phyloP scores from a whole-genome alignment of 2,113 vertebrate species.

The Pterophyllum scalare region DNA sequence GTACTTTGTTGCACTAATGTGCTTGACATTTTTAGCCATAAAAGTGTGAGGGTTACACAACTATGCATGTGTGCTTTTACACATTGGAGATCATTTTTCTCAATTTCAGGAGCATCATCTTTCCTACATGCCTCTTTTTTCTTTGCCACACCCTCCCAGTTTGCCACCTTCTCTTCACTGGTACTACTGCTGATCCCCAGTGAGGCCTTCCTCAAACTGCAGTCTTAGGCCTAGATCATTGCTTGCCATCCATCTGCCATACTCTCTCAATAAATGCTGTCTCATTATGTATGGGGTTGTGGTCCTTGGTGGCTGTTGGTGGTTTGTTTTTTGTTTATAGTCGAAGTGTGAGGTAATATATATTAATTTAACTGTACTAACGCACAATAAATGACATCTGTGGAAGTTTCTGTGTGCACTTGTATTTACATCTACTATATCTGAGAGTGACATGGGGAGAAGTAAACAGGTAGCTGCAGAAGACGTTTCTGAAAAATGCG shows the following conservation, averaged over 20 bases:
- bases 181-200: neutral
- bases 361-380: neutral
- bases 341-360: neutral
- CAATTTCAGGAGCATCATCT: neutral
- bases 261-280: neutral
- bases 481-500: neutral
- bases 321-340: neutral
- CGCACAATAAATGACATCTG: neutral
- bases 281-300: neutral
- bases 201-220: neutral
- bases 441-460: neutral
- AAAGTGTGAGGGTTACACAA: neutral
- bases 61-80: neutral
- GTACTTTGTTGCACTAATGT: neutral
- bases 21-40: neutral
- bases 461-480: neutral
- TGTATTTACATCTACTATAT: neutral
- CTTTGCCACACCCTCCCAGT: neutral
- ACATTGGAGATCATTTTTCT: neutral
- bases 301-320: neutral
- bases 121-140: neutral
- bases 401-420: neutral
- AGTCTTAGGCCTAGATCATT: neutral
- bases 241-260: neutral
- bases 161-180: neutral